A percentile compares a stretch with the other conserved stretches of the same genome.
phyloP scores from a whole-genome alignment of 2,888 invertebrate genomes.

The Lasius platythorax region DNA sequence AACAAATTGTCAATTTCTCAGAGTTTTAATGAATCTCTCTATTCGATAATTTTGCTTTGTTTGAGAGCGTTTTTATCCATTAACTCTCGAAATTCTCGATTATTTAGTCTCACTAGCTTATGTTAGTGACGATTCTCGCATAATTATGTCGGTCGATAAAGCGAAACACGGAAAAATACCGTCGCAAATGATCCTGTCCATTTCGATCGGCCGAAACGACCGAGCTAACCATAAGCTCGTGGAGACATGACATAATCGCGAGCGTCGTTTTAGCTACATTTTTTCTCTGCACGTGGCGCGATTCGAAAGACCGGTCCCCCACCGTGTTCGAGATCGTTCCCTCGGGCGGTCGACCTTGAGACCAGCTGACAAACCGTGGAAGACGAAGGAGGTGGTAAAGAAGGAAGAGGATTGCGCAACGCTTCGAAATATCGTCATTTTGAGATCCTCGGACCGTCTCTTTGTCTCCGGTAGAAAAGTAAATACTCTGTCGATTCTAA shows the following conservation, averaged over 20 bases:
- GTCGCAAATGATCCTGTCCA: background rate
- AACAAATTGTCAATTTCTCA: background rate
- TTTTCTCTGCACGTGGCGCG: conserved; percentile 47
- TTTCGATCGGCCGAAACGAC: background rate
- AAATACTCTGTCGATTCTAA: background rate
- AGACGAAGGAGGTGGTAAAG: conserved; percentile 50
- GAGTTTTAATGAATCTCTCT: background rate
- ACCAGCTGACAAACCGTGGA: conserved; percentile 77
- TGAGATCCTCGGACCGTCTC: conserved; percentile 53
- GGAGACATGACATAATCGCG: conserved; percentile 41
- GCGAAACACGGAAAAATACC: conserved; percentile 7
- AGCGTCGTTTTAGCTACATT: conserved; percentile 33
- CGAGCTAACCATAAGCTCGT: background rate
- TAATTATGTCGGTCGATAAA: background rate
- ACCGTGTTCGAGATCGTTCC: conserved; percentile 62
- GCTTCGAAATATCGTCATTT: conserved; percentile 70
- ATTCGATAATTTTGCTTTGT: background rate
- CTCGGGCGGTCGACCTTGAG: conserved; percentile 76
- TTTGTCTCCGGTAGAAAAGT: conserved; percentile 55
- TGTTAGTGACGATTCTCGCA: background rate
- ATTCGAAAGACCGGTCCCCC: conserved; percentile 56
- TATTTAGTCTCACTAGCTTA: background rate
- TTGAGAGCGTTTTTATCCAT: background rate
- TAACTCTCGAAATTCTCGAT: background rate
- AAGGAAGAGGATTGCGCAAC: conserved; percentile 66